Conservation (phyloP, 2,888 invertebrate species). For the Drosophila pseudotakahashii region DNA sequence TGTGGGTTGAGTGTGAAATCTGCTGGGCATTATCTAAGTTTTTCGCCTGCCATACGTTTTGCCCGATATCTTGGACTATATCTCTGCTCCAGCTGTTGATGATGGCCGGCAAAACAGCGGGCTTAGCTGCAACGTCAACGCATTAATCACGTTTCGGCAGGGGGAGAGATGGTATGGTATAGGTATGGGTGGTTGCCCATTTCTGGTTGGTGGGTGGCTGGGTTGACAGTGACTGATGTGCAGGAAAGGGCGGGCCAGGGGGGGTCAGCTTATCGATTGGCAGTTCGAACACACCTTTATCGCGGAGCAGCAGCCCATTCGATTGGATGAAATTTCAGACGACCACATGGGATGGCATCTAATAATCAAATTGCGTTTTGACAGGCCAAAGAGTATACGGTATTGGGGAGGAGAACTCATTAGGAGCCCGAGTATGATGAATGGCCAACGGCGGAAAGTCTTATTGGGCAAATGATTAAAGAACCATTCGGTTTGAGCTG, state of each 20-base stretch:
- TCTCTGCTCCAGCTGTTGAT: too few species aligned
- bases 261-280: slow-evolving; percentile 78
- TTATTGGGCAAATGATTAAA: too few species aligned
- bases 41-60: slow-evolving; percentile 60
- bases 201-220: slow-evolving; percentile 63
- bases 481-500: too few species aligned
- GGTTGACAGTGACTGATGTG: slow-evolving; percentile 84
- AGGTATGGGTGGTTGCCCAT: slow-evolving; percentile 24
- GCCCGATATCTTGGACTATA: slow-evolving; percentile 58
- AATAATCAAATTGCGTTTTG: slow-evolving; percentile 78
- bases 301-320: slow-evolving; percentile 57
- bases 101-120: slow-evolving; percentile 54
- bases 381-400: slow-evolving; percentile 52
- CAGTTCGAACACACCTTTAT: slow-evolving; percentile 80
- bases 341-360: slow-evolving; percentile 45
- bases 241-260: slow-evolving; percentile 58
- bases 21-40: slow-evolving; percentile 57
- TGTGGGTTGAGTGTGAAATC: slow-evolving; percentile 58
- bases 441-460: slow-evolving; percentile 22
- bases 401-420: slow-evolving; percentile 53
- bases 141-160: slow-evolving; percentile 82
- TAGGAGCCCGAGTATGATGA: slow-evolving; percentile 63
- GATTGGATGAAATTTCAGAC: slow-evolving; percentile 77
- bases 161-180: slow-evolving; percentile 8
- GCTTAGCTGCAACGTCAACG: slow-evolving; percentile 76